Base-by-base conservation (phyloP, 1,140 invertebrate genomes). In the Oreohelix idahoensis region DNA sequence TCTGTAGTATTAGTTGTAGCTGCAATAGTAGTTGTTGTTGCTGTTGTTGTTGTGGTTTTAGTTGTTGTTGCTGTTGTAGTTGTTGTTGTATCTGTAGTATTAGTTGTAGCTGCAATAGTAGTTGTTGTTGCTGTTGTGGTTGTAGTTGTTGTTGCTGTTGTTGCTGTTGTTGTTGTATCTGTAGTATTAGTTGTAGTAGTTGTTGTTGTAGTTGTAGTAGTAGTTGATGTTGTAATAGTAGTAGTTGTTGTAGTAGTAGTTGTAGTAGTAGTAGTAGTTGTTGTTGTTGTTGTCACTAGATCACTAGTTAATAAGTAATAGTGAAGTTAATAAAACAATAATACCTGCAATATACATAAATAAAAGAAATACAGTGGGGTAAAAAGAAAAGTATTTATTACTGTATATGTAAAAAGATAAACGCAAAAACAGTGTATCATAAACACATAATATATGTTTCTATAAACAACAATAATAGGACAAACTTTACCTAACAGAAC, bases 231-330 rank as follows among this genome's bases (percentile, higher is more conserved):
- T 11, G 23, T 58, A 58, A 20, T 58, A 58, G 53, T 15, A 15
- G 8, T 58, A 58, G 23, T 58, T 11, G 53, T 58, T 17, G 69
- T 23, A 23, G 69, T 71, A 71, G 69, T 71, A 71, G 69, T 23
- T 17, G 69, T 71, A 71, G 29, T 71, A 71, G 69, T 71, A 71
- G 13, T 71, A 71, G 29, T 71, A 71, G 69, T 69, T 29, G 66
- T 69, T 29, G 66, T 69, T 29, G 66, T 69, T 29, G 66, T 69
- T 29, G 66, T 69, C 11, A 23, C n/a, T n/a, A n/a, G n/a, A n/a
- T n/a, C n/a, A n/a, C n/a, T n/a, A n/a, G n/a, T n/a, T n/a, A n/a
- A n/a, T n/a, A n/a, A n/a, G n/a, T n/a, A n/a, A n/a, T n/a, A n/a
- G n/a, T n/a, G n/a, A n/a, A n/a, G n/a, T n/a, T n/a, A n/a, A n/a